A percentile compares a stretch with the other conserved stretches of the same genome.
phyloP scores from a whole-genome alignment of 2,113 vertebrate genomes.

The Ceyx cyanopectus region DNA sequence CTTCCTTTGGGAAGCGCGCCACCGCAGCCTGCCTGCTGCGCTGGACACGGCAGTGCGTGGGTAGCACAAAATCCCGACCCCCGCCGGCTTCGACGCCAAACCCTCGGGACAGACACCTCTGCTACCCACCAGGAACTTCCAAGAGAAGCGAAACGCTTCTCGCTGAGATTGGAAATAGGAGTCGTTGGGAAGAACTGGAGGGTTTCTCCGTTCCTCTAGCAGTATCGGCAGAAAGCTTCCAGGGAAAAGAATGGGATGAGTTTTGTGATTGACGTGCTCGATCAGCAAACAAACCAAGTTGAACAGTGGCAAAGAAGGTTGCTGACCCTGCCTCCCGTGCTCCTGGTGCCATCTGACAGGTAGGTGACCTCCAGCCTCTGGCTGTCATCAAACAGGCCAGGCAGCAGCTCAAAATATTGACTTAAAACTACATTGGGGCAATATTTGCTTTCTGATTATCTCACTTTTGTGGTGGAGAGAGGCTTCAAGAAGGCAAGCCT shows the following conservation, averaged over 20 bases:
- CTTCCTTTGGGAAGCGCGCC: slow-evolving; percentile 73
- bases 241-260: not conserved
- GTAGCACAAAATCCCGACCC: not conserved
- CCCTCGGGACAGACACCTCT: not conserved
- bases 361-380: slow-evolving; percentile 51
- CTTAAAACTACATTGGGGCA: not conserved
- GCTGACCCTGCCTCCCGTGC: not conserved
- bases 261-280: not conserved
- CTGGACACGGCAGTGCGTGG: not conserved
- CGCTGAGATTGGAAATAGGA: not conserved
- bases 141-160: not conserved
- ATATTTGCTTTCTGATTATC: slow-evolving; percentile 42
- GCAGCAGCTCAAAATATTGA: slow-evolving; percentile 45
- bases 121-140: not conserved
- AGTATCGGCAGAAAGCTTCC: not conserved
- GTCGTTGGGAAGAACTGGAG: not conserved
- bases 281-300: not conserved
- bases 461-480: not conserved
- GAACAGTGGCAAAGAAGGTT: not conserved
- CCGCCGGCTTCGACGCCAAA: not conserved
- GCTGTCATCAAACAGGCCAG: not conserved
- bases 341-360: slow-evolving; percentile 1
- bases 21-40: too few relatives aligned
- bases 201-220: not conserved
- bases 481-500: not conserved